Base-by-base conservation (phyloP, 2,888 invertebrate species). In the Nematopogon swammerdamellus region DNA sequence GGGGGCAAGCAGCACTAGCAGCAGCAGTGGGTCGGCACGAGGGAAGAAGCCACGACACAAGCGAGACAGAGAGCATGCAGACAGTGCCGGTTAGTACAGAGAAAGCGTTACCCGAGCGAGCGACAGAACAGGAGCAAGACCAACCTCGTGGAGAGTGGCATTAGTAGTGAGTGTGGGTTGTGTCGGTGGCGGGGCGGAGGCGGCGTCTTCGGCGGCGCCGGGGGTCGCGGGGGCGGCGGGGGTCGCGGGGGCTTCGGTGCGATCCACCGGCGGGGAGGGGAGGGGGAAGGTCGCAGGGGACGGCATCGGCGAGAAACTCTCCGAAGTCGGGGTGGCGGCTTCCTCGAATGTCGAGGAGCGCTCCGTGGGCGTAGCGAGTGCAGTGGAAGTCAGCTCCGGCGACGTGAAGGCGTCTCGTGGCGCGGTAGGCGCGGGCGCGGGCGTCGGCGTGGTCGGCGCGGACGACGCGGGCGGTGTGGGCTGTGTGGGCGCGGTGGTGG, bases 111-210 rank as follows among this genome's bases (percentile, higher is more conserved):
- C 36, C 36, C 8, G 36, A 36, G 36, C 8, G n/a, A n/a, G 8
- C 8, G 36, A 36, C 36, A 36, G 11, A 8, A 36, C 36, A 14
- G 36, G n/a, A n/a, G 25, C 4, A 4, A 25, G 25, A 36, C 36
- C 36, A 36, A 36, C 36, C 36, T 36, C 11, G 8, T 8, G 49
- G 46, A 48, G 46, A 51, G 50, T 51, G 48, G 70, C 66, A 70
- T 71, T 70, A 70, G 74, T 71, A 57, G 76, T 65, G 63, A 64
- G 44, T 18, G 44, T 48, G 50, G 30, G 25, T 67, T 55, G 63
- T 65, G 56, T 68, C 61, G 63, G 60, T 58, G 58, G 59, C 60
- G 63, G 60, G 59, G 55, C 44, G 44, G 53, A 25, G 52, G 44
- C 25, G 57, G 70, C 73, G 58, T 70, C 70, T 55, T 65, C 64